These are phyloP conservation scores for Metellina segmentata DNA, from an alignment of 2,888 invertebrate species.

Conservation along the genomic window DNA sequence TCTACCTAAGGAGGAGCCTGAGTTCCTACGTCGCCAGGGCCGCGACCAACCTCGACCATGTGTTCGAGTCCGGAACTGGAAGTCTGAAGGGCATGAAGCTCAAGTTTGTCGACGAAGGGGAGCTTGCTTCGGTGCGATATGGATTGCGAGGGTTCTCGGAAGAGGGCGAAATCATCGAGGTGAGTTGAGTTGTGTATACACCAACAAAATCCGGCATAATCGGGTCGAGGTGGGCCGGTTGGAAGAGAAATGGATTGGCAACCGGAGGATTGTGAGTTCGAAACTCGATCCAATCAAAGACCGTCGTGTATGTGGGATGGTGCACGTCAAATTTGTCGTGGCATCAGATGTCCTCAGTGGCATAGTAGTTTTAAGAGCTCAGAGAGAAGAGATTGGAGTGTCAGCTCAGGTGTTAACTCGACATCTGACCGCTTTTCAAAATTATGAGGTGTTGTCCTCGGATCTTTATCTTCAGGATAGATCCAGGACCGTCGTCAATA, in stretches of 20 bases:
- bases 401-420: too few relatives aligned
- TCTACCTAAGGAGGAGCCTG: conserved; percentile 42
- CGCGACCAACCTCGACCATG: conserved; percentile 27
- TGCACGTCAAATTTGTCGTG: too few relatives aligned
- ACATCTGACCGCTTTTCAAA: too few relatives aligned
- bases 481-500: too few relatives aligned
- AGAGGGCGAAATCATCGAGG: conserved; percentile 73
- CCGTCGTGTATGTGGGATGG: too few relatives aligned
- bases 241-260: not conserved
- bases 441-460: too few relatives aligned
- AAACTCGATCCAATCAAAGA: too few relatives aligned
- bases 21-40: conserved; percentile 61
- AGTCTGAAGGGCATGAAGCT: conserved; percentile 64
- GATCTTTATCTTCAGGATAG: too few relatives aligned
- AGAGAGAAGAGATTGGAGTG: not conserved
- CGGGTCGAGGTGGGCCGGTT: not conserved
- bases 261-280: not conserved
- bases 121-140: conserved; percentile 63
- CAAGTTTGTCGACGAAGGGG: conserved; percentile 63
- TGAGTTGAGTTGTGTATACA: conserved; percentile 1
- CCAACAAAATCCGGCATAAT: too few relatives aligned
- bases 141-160: conserved; percentile 66
- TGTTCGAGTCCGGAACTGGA: conserved; percentile 41
- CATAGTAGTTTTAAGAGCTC: too few relatives aligned
- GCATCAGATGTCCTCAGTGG: too few relatives aligned